Evolutionary conservation across 2,888 invertebrate genomes (phyloP), one percentile per base, ranked within the genome.

Genomic region (Gibbula magus): DNA sequence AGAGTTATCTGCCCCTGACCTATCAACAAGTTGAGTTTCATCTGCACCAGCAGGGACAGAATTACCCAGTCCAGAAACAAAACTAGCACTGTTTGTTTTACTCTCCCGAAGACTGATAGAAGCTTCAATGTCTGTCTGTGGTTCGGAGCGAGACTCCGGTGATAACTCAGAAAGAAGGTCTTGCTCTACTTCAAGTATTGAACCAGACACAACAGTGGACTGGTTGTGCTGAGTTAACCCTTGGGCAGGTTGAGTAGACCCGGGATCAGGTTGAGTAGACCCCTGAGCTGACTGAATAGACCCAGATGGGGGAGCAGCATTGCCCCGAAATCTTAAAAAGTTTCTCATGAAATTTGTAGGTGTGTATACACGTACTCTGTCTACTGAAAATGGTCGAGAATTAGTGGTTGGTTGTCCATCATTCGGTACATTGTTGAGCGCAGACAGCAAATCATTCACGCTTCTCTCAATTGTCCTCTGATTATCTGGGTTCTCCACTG

Each of bases 331-430:
- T 18, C 78, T 52, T 53, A 78, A 51, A 45, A 80, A 82, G 22
- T 78, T 75, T 10, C 80, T 67, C 66, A 80, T 70, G 70, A 82
- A 82, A 67, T 79, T 82, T 51, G 81, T 78, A 13, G 83, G 82
- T 25, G 82, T 83, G 76, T 83, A 82, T 4, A 85, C 81, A 13
- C 81, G 79, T 20, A 85, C 80, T 18, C 81, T 77, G 66, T 83
- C 82, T 70, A 83, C 80, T 3, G 80, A 79, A 75, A 79, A 82
- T 10, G 66, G 51, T n/a, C 70, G 73, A 0, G 74, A 45, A 16
- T 75, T 70, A 18, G 53, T 25, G 20, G 73, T 39, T 20, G 54
- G 54, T 16, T 75, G 25, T 3, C 75, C 75, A 1, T 52, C 54
- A n/a, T 32, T 53, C 4, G 25, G 25, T n/a, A 29, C 54, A 25